Conservation (phyloP, 2,797 vertebrate species). For the Carduelis carduelis region DNA sequence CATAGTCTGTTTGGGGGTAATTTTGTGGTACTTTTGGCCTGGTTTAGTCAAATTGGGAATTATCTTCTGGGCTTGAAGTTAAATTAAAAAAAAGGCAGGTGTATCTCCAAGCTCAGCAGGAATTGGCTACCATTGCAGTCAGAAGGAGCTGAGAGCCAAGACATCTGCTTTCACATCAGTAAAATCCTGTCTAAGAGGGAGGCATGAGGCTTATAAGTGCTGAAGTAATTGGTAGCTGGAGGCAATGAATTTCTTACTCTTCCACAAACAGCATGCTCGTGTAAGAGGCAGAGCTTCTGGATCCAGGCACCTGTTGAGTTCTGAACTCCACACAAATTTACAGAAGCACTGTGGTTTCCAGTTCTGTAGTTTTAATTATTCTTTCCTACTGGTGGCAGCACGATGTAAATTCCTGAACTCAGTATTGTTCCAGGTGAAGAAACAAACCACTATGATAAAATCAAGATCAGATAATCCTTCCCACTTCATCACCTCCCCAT, state of each 20-base stretch:
- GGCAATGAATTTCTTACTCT: background rate
- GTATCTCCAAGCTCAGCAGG: background rate
- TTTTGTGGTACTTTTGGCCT: background rate
- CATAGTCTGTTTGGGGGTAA: background rate
- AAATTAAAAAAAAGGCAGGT: background rate
- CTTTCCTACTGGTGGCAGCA: background rate
- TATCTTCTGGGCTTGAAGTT: background rate
- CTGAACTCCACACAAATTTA: background rate
- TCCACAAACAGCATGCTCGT: rapidly evolving
- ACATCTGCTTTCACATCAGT: background rate
- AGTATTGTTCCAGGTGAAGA: background rate
- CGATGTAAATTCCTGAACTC: background rate
- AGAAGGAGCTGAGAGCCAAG: background rate
- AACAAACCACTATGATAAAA: background rate
- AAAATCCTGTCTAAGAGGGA: background rate
- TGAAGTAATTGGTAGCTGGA: background rate
- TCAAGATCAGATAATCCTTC: background rate
- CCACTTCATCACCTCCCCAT: rapidly evolving
- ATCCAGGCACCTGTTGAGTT: background rate
- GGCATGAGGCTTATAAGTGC: background rate
- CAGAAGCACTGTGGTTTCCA: background rate
- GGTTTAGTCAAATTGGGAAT: background rate
- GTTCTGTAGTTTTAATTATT: background rate
- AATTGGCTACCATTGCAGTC: background rate
- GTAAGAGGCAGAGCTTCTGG: background rate